Base-by-base conservation (phyloP, 2,888 invertebrate species). In the Drosophila aldrichi region DNA sequence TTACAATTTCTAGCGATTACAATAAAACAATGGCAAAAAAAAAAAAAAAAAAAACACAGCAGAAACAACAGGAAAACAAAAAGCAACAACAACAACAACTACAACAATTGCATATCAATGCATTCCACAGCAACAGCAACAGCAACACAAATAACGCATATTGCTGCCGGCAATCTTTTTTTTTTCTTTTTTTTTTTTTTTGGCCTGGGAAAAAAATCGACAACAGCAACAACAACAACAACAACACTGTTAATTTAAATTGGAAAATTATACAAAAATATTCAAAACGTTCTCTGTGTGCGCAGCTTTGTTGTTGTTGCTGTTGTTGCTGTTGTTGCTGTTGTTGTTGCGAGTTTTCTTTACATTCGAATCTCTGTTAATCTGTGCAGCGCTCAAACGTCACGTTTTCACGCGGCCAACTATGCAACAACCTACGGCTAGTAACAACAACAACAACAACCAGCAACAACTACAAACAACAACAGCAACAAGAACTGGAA, bases 201-300 rank as follows among this genome's bases (percentile, higher is more conserved):
- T 59, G 77, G 91, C 91, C 91, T 91, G 91, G 91, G 91, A 91
- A 91, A 91, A 91, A 91, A 82, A 81, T 83, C 74, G 80, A 62
- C 77, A 74, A 71, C 44, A 25, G 52, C 16, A 71, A 34, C 72
- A 77, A n/a, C 55, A 71, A 58, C 78, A 79, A 66, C 65, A 69
- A 81, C 74, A 77, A 62, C 73, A 78, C 83, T 80, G 70, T 88
- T 91, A 89, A 91, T 91, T 91, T 91, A 90, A 91, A 91, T 91
- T 91, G 91, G 90, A 90, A 91, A 91, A 91, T 91, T 91, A 91
- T 91, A 91, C 90, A 86, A 90, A 91, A 91, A 84, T 89, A 91
- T 91, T 90, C 80, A 87, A 82, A 88, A 88, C 81, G 81, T 77
- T 80, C 67, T 71, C 62, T 62, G 68, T 62, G 68, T 62, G 60